These are phyloP conservation scores for Epizoanthus ramosus DNA, from an alignment of 92 coral and sea anemone species.

Conservation along the genomic window DNA sequence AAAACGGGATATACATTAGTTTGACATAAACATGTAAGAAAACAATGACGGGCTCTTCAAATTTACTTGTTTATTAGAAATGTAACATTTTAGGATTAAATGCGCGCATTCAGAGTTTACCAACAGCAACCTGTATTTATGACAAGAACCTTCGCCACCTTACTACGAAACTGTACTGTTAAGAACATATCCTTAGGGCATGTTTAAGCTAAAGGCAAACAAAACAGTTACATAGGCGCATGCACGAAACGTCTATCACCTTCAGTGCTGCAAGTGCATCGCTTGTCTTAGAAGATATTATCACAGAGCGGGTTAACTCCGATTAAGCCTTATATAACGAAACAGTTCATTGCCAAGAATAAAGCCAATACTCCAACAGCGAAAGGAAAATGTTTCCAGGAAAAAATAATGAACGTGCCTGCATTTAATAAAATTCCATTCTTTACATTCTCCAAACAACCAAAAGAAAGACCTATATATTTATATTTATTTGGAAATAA, in stretches of 20 bases:
- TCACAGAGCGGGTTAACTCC: neutral
- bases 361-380: neutral
- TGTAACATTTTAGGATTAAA: neutral
- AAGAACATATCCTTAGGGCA: slow-evolving; percentile 2
- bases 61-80: neutral
- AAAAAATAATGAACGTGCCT: neutral
- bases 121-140: slow-evolving; percentile 5
- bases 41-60: neutral
- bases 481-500: neutral
- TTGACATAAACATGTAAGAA: neutral
- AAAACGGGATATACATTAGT: neutral
- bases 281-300: neutral
- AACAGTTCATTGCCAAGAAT: neutral
- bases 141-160: slow-evolving; percentile 23
- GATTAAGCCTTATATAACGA: neutral
- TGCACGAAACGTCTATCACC: neutral
- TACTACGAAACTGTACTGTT: neutral
- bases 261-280: neutral
- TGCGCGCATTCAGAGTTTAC: neutral
- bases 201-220: neutral
- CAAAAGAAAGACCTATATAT: no score
- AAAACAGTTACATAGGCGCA: neutral
- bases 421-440: neutral
- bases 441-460: neutral
- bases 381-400: neutral